phyloP scores from a whole-genome alignment of 1,140 invertebrate genomes.

The Adelges cooleyi region DNA sequence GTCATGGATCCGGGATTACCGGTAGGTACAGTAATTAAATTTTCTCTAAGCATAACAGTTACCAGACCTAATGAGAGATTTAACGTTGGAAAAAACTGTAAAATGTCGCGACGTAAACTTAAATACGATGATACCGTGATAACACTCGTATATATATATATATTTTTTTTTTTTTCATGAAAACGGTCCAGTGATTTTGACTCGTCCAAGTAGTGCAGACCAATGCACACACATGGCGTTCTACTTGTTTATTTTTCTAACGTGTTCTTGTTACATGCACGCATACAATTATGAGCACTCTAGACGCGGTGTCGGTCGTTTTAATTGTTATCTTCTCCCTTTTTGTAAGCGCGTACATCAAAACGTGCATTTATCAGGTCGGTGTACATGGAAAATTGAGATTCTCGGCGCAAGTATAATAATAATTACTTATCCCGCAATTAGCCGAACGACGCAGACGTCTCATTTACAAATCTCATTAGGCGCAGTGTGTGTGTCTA shows the following conservation, averaged over 20 bases:
- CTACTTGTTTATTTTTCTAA: constrained; percentile 15
- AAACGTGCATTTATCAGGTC: neutral
- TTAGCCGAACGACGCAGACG: neutral
- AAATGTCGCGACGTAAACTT: neutral
- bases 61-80: neutral
- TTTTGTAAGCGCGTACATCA: neutral
- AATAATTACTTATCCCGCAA: constrained; percentile 14
- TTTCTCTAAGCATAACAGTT: too few relatives aligned
- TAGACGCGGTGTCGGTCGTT: neutral
- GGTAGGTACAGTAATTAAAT: neutral
- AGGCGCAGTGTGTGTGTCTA: neutral
- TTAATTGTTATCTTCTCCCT: constrained; percentile 1
- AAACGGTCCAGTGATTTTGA: constrained; percentile 1
- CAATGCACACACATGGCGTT: neutral
- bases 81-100: neutral
- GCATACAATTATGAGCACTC: too few relatives aligned
- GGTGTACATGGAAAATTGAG: neutral
- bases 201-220: neutral
- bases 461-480: constrained; percentile 17
- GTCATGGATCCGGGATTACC: neutral
- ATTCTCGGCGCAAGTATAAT: neutral
- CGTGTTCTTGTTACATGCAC: neutral
- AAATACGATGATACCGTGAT: neutral
- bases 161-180: neutral
- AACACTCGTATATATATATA: neutral